These are phyloP conservation scores for Thamnaconus septentrionalis DNA, from an alignment of 2,113 vertebrate species.

Conservation along the genomic window DNA sequence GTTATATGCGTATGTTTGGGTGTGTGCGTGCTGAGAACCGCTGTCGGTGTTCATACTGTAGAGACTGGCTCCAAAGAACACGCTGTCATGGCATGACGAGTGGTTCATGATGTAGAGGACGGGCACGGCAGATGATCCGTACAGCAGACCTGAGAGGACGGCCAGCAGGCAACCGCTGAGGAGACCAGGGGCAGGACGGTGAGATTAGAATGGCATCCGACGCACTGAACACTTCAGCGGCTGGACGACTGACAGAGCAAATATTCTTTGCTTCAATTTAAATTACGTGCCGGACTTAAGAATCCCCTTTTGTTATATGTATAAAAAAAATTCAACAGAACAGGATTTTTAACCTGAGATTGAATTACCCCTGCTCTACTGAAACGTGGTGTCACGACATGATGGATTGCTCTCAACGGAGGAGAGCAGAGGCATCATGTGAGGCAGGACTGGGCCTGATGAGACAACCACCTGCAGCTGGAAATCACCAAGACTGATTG, in stretches of 20 bases:
- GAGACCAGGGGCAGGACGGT: background rate
- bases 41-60: conserved; percentile 72
- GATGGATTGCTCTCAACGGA: background rate
- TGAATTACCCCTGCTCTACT: background rate
- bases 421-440: background rate
- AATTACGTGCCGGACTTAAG: background rate
- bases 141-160: conserved; percentile 81
- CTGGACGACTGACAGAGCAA: too few relatives aligned
- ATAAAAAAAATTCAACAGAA: background rate
- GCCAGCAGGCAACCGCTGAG: conserved; percentile 85
- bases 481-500: too few relatives aligned
- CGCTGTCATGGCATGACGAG: conserved; percentile 74
- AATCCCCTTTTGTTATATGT: background rate
- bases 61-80: conserved; percentile 84
- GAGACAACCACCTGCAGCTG: too few relatives aligned
- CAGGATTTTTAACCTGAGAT: background rate
- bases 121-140: conserved; percentile 83
- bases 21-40: too few relatives aligned
- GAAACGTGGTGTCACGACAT: background rate
- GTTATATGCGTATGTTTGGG: too few relatives aligned
- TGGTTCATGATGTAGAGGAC: conserved; percentile 90
- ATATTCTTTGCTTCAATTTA: too few relatives aligned
- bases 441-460: too few relatives aligned
- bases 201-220: too few relatives aligned
- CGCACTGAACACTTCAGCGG: too few relatives aligned